These are phyloP conservation scores for Clytia hemisphaerica DNA, from an alignment of 30 jellyfish, hydroid and myxozoan genomes.

Conservation along the genomic window DNA sequence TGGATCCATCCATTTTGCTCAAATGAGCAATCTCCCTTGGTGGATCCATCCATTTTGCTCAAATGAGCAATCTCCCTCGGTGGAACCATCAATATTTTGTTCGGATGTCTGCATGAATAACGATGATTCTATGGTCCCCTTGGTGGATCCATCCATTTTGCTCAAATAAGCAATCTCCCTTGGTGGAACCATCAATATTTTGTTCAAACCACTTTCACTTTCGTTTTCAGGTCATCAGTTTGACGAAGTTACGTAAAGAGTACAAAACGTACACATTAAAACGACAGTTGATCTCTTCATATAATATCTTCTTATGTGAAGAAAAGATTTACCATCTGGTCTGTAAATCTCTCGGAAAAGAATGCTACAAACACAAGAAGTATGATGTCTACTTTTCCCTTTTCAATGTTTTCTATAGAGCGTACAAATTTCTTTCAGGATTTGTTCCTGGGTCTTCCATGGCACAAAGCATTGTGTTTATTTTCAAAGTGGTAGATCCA, in stretches of 20 bases:
- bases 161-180: too few relatives aligned
- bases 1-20: too few relatives aligned
- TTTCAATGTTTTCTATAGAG: neutral
- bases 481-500: neutral
- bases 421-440: neutral
- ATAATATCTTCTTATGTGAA: conserved; percentile 75
- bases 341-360: conserved; percentile 69
- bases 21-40: too few relatives aligned
- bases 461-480: neutral
- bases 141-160: too few relatives aligned
- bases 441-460: neutral
- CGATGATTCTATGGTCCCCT: too few relatives aligned
- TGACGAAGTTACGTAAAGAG: conserved; percentile 69
- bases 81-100: too few relatives aligned
- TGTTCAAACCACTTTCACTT: too few relatives aligned
- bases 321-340: conserved; percentile 51
- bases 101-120: too few relatives aligned
- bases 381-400: conserved; percentile 36
- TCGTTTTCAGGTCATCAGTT: conserved; percentile 65
- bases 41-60: too few relatives aligned
- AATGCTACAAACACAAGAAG: conserved; percentile 67
- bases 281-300: conserved; percentile 52
- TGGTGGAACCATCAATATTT: too few relatives aligned
- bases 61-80: too few relatives aligned
- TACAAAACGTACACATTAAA: conserved; percentile 60